Base-by-base conservation (phyloP, 2,888 invertebrate species). In the Drosophila picticornis region DNA sequence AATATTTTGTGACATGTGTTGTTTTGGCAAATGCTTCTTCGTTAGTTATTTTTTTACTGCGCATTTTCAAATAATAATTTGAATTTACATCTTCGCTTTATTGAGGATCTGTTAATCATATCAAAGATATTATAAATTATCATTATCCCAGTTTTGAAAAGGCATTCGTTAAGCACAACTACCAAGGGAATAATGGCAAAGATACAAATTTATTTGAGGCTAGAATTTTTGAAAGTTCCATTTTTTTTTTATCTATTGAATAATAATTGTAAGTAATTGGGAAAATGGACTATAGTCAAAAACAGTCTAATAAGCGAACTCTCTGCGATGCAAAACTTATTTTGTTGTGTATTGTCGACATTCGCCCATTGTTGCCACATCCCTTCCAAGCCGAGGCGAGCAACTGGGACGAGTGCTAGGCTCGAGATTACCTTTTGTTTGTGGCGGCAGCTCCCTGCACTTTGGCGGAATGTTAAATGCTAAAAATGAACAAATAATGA, bases 401-500 rank as follows among this genome's bases (percentile, higher is more conserved):
- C 50, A 63, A 48, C 66, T 55, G 57, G 72, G 67, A 55, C 57
- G 43, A 59, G 59, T 61, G 58, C 59, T 67, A 67, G 78, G 70
- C 51, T 63, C 75, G 70, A 66, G 67, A 58, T 62, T 63, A 58
- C 22, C 61, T 43, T 64, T 72, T 67, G 48, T 34, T 34, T 63
- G 53, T 50, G 61, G 32, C 52, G 51, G 57, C 59, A 53, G 56
- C 71, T 63, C 55, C 61, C 74, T 65, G 67, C 57, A 80, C 81
- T 87, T 90, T 89, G 85, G 84, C 90, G 91, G 91, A 91, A 91
- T 91, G 90, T 91, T 91, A 91, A 91, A 91, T 88, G 91, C 81
- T 88, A 91, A 88, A 91, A 91, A 91, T 91, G 91, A 91, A 91
- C 91, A 91, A 91, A 91, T 91, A 91, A 91, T 91, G 91, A 91